Evolutionary conservation across 2,113 vertebrate species (phyloP).

Genomic region (Syngnathus typhle): DNA sequence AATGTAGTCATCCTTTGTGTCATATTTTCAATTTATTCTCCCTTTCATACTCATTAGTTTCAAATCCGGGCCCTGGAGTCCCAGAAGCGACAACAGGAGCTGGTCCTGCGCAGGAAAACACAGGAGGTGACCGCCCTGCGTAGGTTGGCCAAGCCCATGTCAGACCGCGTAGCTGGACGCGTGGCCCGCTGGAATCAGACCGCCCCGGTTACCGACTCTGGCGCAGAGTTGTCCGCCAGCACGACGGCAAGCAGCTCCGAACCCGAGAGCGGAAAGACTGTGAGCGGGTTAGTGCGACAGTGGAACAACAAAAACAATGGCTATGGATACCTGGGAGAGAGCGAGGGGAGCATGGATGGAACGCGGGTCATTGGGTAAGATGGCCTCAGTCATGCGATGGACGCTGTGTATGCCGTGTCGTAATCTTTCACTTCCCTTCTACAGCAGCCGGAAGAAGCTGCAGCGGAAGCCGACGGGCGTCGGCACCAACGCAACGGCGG

Average conservation of each 20-base stretch:
- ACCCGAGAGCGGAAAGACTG: constrained; percentile 75
- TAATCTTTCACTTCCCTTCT: not conserved
- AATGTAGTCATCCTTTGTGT: not conserved
- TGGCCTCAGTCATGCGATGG: not conserved
- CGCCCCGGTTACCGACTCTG: constrained; percentile 73
- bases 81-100: constrained; percentile 94
- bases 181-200: constrained; percentile 54
- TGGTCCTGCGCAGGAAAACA: constrained; percentile 88
- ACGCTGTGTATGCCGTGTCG: not conserved
- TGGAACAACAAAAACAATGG: constrained; percentile 89
- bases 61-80: constrained; percentile 93
- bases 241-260: constrained; percentile 80
- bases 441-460: constrained; percentile 78
- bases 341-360: constrained; percentile 62
- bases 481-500: constrained; percentile 2
- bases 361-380: constrained; percentile 46
- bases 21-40: not conserved
- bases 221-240: constrained; percentile 82
- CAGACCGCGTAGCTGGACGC: constrained; percentile 82
- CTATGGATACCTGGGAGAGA: constrained; percentile 79
- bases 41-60: constrained; percentile 68
- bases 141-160: constrained; percentile 90
- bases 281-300: constrained; percentile 90
- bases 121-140: constrained; percentile 91
- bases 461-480: constrained; percentile 76